Evolutionary conservation across 2,888 invertebrate species (phyloP), one percentile per base, ranked within the genome.

Genomic region (Linnaemya vulpina): DNA sequence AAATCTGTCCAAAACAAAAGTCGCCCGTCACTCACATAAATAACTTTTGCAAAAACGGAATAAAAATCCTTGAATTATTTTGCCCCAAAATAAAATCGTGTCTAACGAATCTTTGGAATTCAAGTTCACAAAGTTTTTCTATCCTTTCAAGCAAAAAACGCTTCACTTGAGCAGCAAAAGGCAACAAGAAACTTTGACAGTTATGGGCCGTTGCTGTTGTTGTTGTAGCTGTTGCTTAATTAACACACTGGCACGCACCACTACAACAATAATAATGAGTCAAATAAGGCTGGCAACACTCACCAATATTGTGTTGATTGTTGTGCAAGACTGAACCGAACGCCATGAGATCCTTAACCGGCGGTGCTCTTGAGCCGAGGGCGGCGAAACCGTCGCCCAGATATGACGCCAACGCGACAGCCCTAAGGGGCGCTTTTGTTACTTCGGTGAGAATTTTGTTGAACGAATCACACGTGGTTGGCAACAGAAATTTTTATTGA

Each of bases 341-440:
- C 89, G 93, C 92, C 93, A 93, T 93, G 89, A 93, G 91, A 90
- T 93, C 93, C 90, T 93, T 92, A 84, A 92, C 92, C 90, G 92
- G 91, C 89, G 92, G 92, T 89, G 91, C 91, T 89, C 92, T 91
- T 87, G 92, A 90, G 91, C 92, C 91, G 89, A 92, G 92, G 91
- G 92, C 92, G 90, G 93, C 90, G 90, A 92, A 93, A 88, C 92
- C 92, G 91, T 93, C 92, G 91, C 93, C 92, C 91, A 93, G 90
- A 91, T 92, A 93, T 91, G 93, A 93, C 92, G 93, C 93, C 92
- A 93, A 92, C 91, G 93, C 93, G 92, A 92, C 92, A 91, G 93
- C 93, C 93, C 93, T 92, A 89, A 92, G 92, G 93, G 93, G 93
- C 92, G 92, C 91, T 91, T 92, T 93, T 82, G 92, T 91, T 88